Percentiles rank a stretch among this genome's conserved stretches.
phyloP scores from a whole-genome alignment of 1,140 invertebrate genomes.

The Dufourea novaeangliae region DNA sequence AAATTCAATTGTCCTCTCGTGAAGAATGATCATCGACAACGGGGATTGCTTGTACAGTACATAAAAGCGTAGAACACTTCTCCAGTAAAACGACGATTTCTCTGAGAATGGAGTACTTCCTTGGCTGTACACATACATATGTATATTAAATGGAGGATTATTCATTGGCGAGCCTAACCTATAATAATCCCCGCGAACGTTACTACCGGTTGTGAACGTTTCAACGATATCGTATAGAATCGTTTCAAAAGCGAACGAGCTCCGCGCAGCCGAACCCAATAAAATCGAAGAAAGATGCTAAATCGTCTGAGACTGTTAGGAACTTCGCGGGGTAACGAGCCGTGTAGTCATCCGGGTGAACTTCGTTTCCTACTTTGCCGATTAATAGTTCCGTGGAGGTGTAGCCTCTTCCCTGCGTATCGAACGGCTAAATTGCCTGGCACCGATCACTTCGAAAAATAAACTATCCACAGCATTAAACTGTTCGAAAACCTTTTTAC shows the following conservation, averaged over 20 bases:
- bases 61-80: no score
- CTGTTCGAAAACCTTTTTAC: neutral
- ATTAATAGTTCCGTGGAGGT: conserved; percentile 10
- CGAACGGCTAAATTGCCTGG: conserved; percentile 21
- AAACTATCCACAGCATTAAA: neutral
- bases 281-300: neutral
- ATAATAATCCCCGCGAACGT: no score
- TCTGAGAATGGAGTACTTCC: no score
- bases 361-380: conserved; percentile 26
- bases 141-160: no score
- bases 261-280: neutral
- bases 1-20: no score
- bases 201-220: neutral
- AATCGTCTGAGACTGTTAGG: neutral
- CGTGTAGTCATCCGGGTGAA: conserved; percentile 21
- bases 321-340: conserved; percentile 16
- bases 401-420: neutral
- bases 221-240: neutral
- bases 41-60: no score
- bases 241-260: neutral
- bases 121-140: no score
- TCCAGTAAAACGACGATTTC: no score
- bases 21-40: no score
- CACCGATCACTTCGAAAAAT: conserved; percentile 20
- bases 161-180: no score